A percentile compares a stretch with the other conserved stretches of the same genome.
phyloP scores from a whole-genome alignment of 1,140 invertebrate species.

The Bombus waltoni region DNA sequence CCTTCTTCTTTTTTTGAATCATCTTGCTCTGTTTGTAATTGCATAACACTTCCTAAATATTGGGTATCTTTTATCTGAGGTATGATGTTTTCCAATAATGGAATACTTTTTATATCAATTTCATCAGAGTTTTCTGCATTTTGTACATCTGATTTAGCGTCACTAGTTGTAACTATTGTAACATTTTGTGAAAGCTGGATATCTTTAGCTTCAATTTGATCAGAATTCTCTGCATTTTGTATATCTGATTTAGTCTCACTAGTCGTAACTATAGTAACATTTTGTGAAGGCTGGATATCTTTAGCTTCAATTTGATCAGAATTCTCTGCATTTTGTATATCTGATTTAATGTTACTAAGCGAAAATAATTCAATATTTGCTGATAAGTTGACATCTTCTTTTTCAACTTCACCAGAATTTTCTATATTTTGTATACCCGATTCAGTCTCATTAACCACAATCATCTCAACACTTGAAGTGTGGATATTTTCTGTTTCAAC shows the following conservation, averaged over 20 bases:
- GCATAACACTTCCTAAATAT: neutral
- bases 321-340: neutral
- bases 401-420: neutral
- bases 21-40: neutral
- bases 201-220: conserved; percentile 1
- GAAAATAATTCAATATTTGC: conserved; percentile 4
- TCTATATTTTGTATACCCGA: neutral
- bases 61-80: neutral
- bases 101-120: neutral
- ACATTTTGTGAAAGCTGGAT: neutral
- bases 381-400: neutral
- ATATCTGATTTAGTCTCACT: neutral
- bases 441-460: neutral
- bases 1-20: neutral
- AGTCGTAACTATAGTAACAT: neutral
- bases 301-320: neutral
- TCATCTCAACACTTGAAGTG: neutral
- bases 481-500: neutral
- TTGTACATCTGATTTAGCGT: neutral
- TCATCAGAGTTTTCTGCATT: neutral
- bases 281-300: neutral
- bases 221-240: neutral
- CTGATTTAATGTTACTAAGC: conserved; percentile 8
- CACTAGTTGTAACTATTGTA: conserved; percentile 13
- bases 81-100: neutral